These are phyloP conservation scores for Anas flavirostris DNA, from an alignment of 2,797 vertebrate genomes.

Conservation along the genomic window DNA sequence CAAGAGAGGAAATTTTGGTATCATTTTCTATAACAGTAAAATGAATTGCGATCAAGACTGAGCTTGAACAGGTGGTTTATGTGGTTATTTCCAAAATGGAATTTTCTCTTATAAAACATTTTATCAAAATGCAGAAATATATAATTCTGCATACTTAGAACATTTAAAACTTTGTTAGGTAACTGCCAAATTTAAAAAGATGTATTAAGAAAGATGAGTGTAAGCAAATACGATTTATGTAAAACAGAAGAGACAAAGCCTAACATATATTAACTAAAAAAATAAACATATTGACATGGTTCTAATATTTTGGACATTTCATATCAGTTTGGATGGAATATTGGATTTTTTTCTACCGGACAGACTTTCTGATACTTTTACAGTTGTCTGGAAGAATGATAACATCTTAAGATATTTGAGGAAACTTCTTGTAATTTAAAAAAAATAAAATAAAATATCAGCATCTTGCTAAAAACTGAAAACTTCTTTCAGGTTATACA, in stretches of 20 bases:
- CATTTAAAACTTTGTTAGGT: background rate
- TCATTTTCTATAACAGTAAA: background rate
- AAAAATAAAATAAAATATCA: background rate
- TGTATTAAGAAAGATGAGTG: background rate
- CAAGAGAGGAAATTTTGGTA: background rate
- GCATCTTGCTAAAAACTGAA: background rate
- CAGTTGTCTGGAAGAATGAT: background rate
- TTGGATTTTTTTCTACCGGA: background rate
- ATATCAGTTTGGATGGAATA: fast-evolving
- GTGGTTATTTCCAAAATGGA: background rate
- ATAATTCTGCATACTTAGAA: background rate
- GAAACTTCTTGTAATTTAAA: background rate
- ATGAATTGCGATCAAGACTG: background rate
- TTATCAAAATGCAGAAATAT: background rate
- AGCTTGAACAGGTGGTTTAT: background rate
- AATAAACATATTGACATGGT: background rate
- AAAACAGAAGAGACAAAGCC: background rate
- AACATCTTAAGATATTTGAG: background rate
- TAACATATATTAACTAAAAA: background rate
- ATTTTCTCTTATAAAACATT: background rate
- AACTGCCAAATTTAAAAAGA: background rate
- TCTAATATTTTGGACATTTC: background rate
- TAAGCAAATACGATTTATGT: background rate
- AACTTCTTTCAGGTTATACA: background rate
- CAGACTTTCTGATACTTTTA: fast-evolving